Percentiles rank a stretch among this genome's conserved stretches.
Conservation (phyloP, 2,113 vertebrate species). For the Speoplatyrhinus poulsoni region DNA sequence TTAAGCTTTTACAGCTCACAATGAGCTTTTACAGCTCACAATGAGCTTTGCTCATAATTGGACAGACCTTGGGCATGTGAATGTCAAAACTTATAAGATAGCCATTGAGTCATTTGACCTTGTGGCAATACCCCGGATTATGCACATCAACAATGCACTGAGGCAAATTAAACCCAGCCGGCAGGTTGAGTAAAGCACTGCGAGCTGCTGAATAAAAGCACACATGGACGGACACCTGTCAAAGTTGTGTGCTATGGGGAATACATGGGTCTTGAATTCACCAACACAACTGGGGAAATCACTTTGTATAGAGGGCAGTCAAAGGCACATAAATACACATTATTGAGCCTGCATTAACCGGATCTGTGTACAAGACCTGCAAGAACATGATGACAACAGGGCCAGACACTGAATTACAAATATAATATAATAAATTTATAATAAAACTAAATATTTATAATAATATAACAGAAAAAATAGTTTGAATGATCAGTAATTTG, state of each 20-base stretch:
- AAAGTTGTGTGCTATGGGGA: slow-evolving; percentile 45
- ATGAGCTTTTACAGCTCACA: too few relatives aligned
- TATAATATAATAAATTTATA: too few relatives aligned
- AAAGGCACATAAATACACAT: slow-evolving; percentile 46
- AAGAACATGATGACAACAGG: neutral
- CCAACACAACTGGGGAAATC: slow-evolving; percentile 15
- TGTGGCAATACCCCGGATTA: slow-evolving; percentile 3
- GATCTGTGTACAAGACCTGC: slow-evolving; percentile 4
- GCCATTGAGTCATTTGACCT: neutral
- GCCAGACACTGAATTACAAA: too few relatives aligned
- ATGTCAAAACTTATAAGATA: neutral
- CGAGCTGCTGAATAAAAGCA: slow-evolving; percentile 26
- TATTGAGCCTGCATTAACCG: slow-evolving; percentile 32
- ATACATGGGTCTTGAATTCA: slow-evolving; percentile 58
- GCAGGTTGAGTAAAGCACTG: slow-evolving; percentile 24
- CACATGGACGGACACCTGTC: slow-evolving; percentile 55
- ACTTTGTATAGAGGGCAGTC: slow-evolving; percentile 55
- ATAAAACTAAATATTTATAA: too few relatives aligned
- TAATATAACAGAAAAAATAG: too few relatives aligned
- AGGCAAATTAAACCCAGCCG: slow-evolving; percentile 25
- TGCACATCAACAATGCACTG: neutral
- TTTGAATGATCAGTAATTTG: too few relatives aligned
- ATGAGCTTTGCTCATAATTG: too few relatives aligned
- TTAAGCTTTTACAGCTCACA: too few relatives aligned
- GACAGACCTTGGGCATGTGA: neutral